A percentile compares a stretch with the other conserved stretches of the same genome.
Conservation (phyloP, 2,888 invertebrate genomes). For the Luffia ferchaultella region DNA sequence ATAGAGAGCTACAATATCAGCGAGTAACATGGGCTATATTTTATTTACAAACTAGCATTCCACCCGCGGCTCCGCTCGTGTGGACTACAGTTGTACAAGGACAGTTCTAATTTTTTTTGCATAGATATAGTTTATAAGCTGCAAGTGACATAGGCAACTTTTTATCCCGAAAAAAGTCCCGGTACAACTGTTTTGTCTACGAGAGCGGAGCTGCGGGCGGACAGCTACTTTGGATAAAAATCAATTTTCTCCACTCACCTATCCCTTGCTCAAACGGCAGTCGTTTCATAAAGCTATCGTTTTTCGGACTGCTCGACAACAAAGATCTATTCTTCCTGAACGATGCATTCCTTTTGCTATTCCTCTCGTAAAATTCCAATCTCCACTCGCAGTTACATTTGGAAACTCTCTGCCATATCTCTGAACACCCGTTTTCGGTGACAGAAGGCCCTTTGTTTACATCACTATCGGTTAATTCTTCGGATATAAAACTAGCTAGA, state of each 20-base stretch:
- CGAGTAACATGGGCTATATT: no score
- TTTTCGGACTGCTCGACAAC: conserved; percentile 50
- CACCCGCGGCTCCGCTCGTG: no score
- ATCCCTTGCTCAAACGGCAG: conserved; percentile 56
- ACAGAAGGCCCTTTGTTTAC: conserved; percentile 48
- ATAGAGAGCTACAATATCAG: no score
- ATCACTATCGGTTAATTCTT: conserved; percentile 41
- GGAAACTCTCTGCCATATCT: conserved; percentile 63
- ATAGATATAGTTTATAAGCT: no score
- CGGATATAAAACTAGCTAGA: conserved; percentile 47
- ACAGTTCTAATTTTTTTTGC: no score
- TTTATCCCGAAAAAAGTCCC: no score
- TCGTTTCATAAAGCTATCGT: conserved; percentile 40
- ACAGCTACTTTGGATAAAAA: no score
- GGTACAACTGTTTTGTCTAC: no score
- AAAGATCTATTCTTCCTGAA: conserved; percentile 61
- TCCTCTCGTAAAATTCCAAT: conserved; percentile 54
- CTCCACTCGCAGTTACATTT: conserved; percentile 73
- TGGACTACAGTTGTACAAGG: no score
- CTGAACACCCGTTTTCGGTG: conserved; percentile 64
- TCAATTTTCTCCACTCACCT: conserved; percentile 45
- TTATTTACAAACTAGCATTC: no score
- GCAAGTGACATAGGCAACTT: no score
- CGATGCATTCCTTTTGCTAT: conserved; percentile 56
- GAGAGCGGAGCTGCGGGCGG: no score